These are phyloP conservation scores for Octodon degus DNA, from an alignment of 2,113 vertebrate genomes.

Conservation along the genomic window DNA sequence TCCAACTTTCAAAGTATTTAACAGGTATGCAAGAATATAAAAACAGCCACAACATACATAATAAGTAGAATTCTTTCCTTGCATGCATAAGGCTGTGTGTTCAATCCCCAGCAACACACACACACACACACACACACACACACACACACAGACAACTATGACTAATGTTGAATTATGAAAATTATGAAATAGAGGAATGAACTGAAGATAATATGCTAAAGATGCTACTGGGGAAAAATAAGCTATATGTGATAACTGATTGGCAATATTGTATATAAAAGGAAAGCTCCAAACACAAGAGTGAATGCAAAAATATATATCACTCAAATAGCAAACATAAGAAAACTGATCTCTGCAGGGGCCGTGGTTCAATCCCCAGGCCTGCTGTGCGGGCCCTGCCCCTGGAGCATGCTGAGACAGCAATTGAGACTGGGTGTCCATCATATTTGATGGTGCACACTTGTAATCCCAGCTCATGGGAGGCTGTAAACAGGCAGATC, in stretches of 20 bases:
- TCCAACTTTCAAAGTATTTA: not conserved
- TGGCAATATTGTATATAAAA: not conserved
- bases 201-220: not conserved
- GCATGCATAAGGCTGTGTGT: too few relatives aligned
- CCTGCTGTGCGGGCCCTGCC: too few relatives aligned
- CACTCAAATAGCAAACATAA: not conserved
- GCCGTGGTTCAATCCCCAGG: too few relatives aligned
- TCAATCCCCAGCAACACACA: too few relatives aligned
- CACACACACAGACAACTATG: not conserved
- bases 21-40: not conserved
- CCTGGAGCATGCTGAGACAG: too few relatives aligned
- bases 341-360: not conserved
- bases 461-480: too few relatives aligned
- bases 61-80: not conserved
- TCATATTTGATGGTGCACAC: too few relatives aligned
- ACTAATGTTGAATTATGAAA: not conserved
- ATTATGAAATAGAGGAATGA: not conserved
- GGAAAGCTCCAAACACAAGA: not conserved
- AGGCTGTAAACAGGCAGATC: too few relatives aligned
- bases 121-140: too few relatives aligned
- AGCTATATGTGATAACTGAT: not conserved
- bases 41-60: not conserved
- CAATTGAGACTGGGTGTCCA: too few relatives aligned
- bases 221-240: not conserved
- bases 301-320: not conserved